Percentiles rank a stretch among this genome's conserved stretches.
These are phyloP conservation scores for Empis stercorea DNA, from an alignment of 2,888 invertebrate genomes.

Conservation along the genomic window DNA sequence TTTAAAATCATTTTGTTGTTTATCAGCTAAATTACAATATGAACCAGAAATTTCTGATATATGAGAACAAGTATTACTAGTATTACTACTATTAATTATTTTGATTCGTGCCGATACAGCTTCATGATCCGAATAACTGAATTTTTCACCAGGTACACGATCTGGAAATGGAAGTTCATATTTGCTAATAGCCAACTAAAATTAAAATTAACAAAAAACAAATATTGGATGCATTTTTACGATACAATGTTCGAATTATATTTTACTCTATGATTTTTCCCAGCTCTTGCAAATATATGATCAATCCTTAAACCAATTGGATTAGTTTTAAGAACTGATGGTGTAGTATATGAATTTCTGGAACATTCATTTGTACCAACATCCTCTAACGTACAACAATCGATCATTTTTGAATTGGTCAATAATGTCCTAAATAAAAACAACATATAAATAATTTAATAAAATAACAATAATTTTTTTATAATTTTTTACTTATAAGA, in stretches of 20 bases:
- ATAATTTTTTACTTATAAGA: slow-evolving; percentile 46
- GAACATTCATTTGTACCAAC: slow-evolving; percentile 66
- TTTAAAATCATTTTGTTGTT: slow-evolving; percentile 13
- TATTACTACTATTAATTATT: slow-evolving; percentile 4
- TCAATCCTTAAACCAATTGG: slow-evolving; percentile 83
- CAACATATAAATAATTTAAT: slow-evolving; percentile 3
- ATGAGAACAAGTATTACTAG: background rate
- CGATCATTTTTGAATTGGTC: slow-evolving; percentile 43
- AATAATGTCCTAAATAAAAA: slow-evolving; percentile 40
- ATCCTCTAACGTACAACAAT: slow-evolving; percentile 32
- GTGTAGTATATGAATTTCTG: slow-evolving; percentile 68
- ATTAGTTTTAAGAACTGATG: slow-evolving; percentile 37
- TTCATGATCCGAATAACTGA: slow-evolving; percentile 85
- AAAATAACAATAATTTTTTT: background rate
- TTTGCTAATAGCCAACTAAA: slow-evolving; percentile 37
- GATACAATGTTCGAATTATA: background rate
- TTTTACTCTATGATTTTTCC: slow-evolving; percentile 17
- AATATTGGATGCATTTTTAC: too few relatives aligned
- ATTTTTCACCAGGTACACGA: slow-evolving; percentile 53
- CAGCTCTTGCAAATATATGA: slow-evolving; percentile 63
- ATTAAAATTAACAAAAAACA: background rate
- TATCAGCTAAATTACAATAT: background rate
- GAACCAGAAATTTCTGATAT: background rate
- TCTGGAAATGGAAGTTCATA: slow-evolving; percentile 60
- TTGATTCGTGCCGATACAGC: slow-evolving; percentile 52